Evolutionary conservation across 2,113 vertebrate species (phyloP), one percentile per base, ranked within the genome.

Genomic region (Leucopsar rothschildi): DNA sequence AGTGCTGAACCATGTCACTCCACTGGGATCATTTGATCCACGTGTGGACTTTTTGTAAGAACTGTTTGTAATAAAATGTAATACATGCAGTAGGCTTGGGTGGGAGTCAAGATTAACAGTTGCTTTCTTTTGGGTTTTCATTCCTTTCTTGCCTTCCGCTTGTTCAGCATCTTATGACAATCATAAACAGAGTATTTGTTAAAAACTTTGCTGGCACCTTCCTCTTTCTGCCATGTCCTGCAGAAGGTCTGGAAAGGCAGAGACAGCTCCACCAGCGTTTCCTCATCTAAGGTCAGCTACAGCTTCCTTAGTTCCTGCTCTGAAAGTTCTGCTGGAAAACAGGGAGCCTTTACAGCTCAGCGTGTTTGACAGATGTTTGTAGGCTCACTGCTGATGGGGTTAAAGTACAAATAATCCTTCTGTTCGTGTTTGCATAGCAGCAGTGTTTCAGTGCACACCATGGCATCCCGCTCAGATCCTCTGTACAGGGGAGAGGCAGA

Each of bases 381-480:
- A 76, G 57, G 42, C 39, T 95, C 65, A 5, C 49, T 56, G 49
- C 33, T 71, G 70, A 8, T 71, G 33, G 40, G 29, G 70, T 88
- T 93, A 69, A 59, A 88, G 83, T 56, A 45, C 64, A 65, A 86
- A 44, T 22, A 61, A 78, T 55, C 31, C 47, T 44, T 68, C 53
- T 73, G 42, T 29, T 79, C 28, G 29, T 76, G 39, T 79, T 79
- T 82, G 65, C 78, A 19, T 8, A 29, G 61, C 10, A 7, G 19
- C 42, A n/a, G 56, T n/a, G n/a, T 57, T 64, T 37, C 37, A 9
- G 64, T 20, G 59, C 40, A 45, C 56, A 10, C 2, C 3, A 2
- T 0, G 0, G 15, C 29, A 23, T 29, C 76, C 14, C 0, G 0
- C 5, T 52, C 4, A 2, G 47, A 22, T 66, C 64, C 81, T 53